These are phyloP conservation scores for Cassiopea andromeda DNA, from an alignment of 30 jellyfish, hydroid and myxozoan species.

Conservation along the genomic window DNA sequence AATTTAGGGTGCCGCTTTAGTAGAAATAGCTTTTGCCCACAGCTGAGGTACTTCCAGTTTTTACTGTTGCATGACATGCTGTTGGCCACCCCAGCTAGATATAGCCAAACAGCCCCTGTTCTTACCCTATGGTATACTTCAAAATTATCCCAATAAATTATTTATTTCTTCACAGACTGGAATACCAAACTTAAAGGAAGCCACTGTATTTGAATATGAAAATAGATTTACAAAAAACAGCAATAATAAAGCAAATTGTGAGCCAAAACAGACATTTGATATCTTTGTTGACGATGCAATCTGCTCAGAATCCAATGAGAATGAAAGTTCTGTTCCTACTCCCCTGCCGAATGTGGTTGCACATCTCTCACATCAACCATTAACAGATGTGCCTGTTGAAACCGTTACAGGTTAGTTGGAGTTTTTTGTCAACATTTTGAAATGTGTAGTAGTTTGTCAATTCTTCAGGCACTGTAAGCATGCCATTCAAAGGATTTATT, in stretches of 20 bases:
- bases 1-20: no score
- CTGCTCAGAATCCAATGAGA: neutral
- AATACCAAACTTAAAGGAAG: neutral
- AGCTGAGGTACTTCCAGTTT: no score
- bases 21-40: no score
- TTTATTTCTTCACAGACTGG: neutral
- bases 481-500: no score
- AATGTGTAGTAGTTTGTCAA: no score
- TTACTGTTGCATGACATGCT: no score
- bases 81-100: no score
- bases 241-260: neutral
- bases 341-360: conserved; percentile 37
- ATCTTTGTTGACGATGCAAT: conserved; percentile 36
- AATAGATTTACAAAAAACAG: neutral
- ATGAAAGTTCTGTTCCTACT: neutral
- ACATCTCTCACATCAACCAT: conserved; percentile 34
- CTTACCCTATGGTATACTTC: no score
- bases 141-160: neutral
- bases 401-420: conserved; percentile 2
- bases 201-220: neutral
- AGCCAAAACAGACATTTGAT: conserved; percentile 16
- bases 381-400: conserved; percentile 35
- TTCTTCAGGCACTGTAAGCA: no score
- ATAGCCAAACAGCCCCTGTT: no score
- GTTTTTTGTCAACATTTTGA: neutral